Base-by-base conservation (phyloP, 2,797 vertebrate species). In the Poecilia picta region DNA sequence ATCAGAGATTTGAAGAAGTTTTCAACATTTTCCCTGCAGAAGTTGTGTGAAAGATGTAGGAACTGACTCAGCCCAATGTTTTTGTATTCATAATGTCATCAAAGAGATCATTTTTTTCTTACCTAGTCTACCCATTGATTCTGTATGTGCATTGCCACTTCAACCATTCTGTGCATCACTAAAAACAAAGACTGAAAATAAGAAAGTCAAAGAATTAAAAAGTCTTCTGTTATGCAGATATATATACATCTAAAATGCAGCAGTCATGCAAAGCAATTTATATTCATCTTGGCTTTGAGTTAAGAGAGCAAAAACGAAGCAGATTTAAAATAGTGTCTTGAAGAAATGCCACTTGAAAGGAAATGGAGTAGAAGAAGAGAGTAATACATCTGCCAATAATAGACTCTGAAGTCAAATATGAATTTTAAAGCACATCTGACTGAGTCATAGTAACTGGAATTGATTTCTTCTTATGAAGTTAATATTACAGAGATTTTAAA, bases 401-500 rank as follows among this genome's bases (percentile, higher is more conserved):
- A 72, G 74, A 59, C 86, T 86, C 47, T 83, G 33, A 82, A 78
- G 39, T 53, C 49, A 77, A n/a, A 82, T 74, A 71, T 81, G 70
- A 55, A 81, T 77, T 80, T 73, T 77, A 89, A 51, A 76, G 74
- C 23, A 72, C 18, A 57, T 81, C 68, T 75, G 62, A 46, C 77
- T 64, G 25, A 79, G 83, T 87, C 70, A 51, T 79, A 82, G 83
- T 86, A 10, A 82, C 53, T 75, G 20, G 84, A 86, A 83, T 73
- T 74, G 51, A 83, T 70, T 75, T 85, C 74, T 74, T 86, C 84
- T 87, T 36, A 84, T 85, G 16, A 78, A 46, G 79, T 72, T 76
- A 81, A 81, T 82, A 81, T 78, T 88, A 59, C 51, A n/a, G 73
- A 80, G 66, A 78, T 86, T 90, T 81, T 31, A 85, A 83, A 85